A percentile compares a stretch with the other conserved stretches of the same genome.
Evolutionary conservation across 2,888 invertebrate species (phyloP).

Genomic region (Drosophila tripunctata): DNA sequence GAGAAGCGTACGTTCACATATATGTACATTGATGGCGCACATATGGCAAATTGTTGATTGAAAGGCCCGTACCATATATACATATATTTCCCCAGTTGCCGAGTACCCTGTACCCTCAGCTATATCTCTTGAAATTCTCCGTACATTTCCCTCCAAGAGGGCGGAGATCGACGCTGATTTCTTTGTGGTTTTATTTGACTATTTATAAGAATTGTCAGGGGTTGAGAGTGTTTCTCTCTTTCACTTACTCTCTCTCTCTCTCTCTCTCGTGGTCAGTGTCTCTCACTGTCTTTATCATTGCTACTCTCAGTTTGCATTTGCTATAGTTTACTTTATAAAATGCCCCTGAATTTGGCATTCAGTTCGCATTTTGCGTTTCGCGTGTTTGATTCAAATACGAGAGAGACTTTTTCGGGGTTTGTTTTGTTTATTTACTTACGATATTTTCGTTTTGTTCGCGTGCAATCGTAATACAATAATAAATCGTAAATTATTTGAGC

Average conservation of each 20-base stretch:
- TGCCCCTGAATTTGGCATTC: constrained; percentile 69
- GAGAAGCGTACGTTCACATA: constrained; percentile 24
- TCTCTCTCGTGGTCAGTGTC: neutral
- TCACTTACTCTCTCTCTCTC: neutral
- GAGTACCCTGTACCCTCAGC: neutral
- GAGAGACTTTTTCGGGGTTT: constrained; percentile 20
- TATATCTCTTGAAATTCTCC: neutral
- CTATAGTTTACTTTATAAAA: constrained; percentile 39
- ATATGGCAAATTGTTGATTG: constrained; percentile 65
- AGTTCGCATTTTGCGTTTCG: constrained; percentile 69
- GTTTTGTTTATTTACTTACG: constrained; percentile 30
- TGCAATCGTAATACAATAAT: constrained; percentile 22
- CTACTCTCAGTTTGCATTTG: constrained; percentile 33
- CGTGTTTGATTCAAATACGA: constrained; percentile 58
- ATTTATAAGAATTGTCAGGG: constrained; percentile 58
- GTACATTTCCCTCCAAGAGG: constrained; percentile 1
- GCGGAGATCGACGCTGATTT: constrained; percentile 32
- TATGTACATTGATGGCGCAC: constrained; percentile 43
- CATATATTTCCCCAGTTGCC: too few species aligned
- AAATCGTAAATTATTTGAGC: constrained; percentile 24
- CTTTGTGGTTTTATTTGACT: constrained; percentile 50
- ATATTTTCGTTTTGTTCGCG: constrained; percentile 27
- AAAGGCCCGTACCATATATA: constrained; percentile 39
- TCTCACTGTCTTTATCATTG: constrained; percentile 24
- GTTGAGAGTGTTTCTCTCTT: constrained; percentile 17